phyloP scores from a whole-genome alignment of 2,888 invertebrate species.

The Sthenelais limicola region DNA sequence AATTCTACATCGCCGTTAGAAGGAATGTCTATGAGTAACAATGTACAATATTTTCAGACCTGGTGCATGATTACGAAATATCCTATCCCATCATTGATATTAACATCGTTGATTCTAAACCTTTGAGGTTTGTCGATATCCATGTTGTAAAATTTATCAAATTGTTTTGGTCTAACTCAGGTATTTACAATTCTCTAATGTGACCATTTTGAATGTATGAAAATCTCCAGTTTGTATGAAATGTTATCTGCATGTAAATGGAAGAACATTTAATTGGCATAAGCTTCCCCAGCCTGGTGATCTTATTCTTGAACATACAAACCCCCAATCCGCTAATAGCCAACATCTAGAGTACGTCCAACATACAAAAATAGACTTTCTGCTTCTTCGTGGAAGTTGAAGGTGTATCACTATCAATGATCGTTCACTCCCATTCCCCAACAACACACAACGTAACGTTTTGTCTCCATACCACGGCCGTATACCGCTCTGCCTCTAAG shows the following conservation, averaged over 20 bases:
- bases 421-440: conserved; percentile 31
- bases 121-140: conserved; percentile 43
- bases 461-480: conserved; percentile 12
- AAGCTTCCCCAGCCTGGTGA: conserved; percentile 42
- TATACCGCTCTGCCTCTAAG: conserved; percentile 10
- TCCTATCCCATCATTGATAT: conserved; percentile 43
- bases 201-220: conserved; percentile 46
- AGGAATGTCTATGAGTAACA: conserved; percentile 45
- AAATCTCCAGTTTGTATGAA: conserved; percentile 44
- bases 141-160: conserved; percentile 45
- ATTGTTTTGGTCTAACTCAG: conserved; percentile 44
- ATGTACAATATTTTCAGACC: conserved; percentile 44
- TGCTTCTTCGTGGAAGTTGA: conserved; percentile 42
- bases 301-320: conserved; percentile 38
- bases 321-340: conserved; percentile 41
- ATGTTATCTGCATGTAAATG: conserved; percentile 45
- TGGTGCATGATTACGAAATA: conserved; percentile 43
- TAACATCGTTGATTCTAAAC: conserved; percentile 44
- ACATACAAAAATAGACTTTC: conserved; percentile 46
- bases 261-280: conserved; percentile 45
- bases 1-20: conserved; percentile 42
- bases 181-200: conserved; percentile 44
- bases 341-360: conserved; percentile 42
- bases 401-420: conserved; percentile 39
- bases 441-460: conserved; percentile 27